phyloP scores from a whole-genome alignment of 2,113 vertebrate genomes.

The Pygathrix nemaeus region DNA sequence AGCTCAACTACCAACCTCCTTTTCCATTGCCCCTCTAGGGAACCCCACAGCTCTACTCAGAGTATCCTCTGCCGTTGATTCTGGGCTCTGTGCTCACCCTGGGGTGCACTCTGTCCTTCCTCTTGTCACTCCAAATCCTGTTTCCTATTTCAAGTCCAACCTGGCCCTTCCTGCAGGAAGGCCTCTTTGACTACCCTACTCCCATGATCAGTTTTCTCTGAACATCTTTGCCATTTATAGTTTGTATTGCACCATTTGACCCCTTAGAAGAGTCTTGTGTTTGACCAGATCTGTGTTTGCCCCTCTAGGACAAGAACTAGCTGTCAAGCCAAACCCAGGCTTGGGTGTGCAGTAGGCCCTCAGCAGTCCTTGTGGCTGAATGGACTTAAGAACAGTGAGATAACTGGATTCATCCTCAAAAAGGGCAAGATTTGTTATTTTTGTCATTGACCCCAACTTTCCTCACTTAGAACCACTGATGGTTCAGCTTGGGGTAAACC shows the following conservation, averaged over 20 bases:
- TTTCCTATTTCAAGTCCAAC: neutral
- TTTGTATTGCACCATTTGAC: neutral
- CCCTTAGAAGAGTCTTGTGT: neutral
- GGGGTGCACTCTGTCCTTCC: neutral
- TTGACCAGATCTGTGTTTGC: neutral
- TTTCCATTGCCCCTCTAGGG: neutral
- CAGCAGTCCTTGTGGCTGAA: neutral
- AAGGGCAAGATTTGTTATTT: slow-evolving; percentile 39
- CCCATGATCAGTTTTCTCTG: neutral
- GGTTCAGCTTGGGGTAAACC: neutral
- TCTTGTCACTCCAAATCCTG: neutral
- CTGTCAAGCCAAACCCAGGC: neutral
- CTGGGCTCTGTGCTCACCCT: neutral
- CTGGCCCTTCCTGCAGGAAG: neutral
- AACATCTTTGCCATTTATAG: neutral
- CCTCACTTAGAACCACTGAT: neutral
- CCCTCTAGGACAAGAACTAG: neutral
- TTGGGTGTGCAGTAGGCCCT: neutral
- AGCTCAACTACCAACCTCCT: neutral
- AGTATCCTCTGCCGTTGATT: neutral
- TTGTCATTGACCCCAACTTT: slow-evolving; percentile 11
- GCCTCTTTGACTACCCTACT: neutral
- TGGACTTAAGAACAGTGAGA: neutral
- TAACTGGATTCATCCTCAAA: neutral
- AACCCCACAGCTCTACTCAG: neutral